Evolutionary conservation across 2,888 invertebrate species (phyloP).

Genomic region (Tiphia femorata): DNA sequence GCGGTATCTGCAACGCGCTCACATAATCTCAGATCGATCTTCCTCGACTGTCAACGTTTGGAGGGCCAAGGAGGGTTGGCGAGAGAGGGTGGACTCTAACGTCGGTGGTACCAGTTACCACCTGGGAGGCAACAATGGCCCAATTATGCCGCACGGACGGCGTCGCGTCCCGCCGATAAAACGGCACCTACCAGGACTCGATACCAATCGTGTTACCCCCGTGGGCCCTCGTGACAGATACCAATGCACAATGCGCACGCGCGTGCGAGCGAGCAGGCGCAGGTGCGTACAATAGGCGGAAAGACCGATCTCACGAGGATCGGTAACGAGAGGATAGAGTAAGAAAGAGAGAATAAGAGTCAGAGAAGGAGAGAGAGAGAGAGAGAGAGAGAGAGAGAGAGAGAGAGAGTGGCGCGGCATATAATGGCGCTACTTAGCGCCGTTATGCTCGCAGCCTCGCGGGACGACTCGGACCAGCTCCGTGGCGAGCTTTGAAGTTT

Average conservation of each 20-base stretch:
- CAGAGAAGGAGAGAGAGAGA: background rate
- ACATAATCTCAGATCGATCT: conserved; percentile 46
- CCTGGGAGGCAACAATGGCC: conserved; percentile 56
- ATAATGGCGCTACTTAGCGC: conserved; percentile 49
- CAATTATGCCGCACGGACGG: conserved; percentile 52
- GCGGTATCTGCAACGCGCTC: conserved; percentile 6
- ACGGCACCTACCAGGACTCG: conserved; percentile 48
- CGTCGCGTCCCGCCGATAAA: conserved; percentile 49
- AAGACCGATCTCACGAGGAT: background rate
- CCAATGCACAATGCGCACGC: conserved; percentile 27
- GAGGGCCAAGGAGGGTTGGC: too few relatives aligned
- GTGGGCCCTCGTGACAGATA: conserved; percentile 17
- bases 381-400: conserved; percentile 10
- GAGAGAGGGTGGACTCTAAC: too few relatives aligned
- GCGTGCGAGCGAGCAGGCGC: conserved; percentile 1
- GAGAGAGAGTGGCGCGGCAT: conserved; percentile 32
- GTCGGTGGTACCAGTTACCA: conserved; percentile 42
- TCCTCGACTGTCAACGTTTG: conserved; percentile 32
- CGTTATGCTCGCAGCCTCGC: conserved; percentile 42
- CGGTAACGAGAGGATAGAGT: too few relatives aligned
- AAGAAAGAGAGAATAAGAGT: too few relatives aligned
- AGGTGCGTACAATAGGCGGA: background rate
- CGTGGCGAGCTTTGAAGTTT: too few relatives aligned
- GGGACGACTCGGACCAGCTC: too few relatives aligned
- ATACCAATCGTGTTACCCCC: conserved; percentile 47